Evolutionary conservation across 2,888 invertebrate genomes (phyloP).

Genomic region (Macropis europaea): DNA sequence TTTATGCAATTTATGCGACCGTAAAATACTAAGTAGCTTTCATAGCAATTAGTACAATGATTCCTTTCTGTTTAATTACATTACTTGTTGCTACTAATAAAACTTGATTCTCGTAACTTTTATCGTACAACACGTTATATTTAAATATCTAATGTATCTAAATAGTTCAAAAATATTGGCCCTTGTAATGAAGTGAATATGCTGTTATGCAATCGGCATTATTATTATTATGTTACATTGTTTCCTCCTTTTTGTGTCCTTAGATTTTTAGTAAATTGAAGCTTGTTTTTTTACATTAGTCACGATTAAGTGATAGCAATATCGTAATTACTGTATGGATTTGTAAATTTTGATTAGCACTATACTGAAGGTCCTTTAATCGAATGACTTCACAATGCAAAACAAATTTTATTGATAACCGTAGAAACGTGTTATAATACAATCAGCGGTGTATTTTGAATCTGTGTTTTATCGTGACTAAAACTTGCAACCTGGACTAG

Average conservation of each 20-base stretch:
- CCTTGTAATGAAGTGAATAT: constrained; percentile 37
- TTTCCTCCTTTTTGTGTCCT: constrained; percentile 2
- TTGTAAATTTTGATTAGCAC: constrained; percentile 24
- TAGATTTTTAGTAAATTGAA: constrained; percentile 10
- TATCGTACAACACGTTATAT: constrained; percentile 26
- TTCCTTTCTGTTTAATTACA: constrained; percentile 13
- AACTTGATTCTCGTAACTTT: constrained; percentile 22
- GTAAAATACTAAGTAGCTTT: constrained; percentile 18
- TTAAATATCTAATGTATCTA: constrained; percentile 36
- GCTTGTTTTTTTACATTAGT: constrained; percentile 11
- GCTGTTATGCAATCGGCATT: constrained; percentile 23
- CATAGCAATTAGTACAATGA: constrained; percentile 10
- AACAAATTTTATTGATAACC: constrained; percentile 28
- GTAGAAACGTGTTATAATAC: constrained; percentile 21
- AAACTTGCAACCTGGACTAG: constrained; percentile 45
- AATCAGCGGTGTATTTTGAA: constrained; percentile 23
- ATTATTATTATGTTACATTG: constrained; percentile 29
- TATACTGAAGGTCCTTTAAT: constrained; percentile 8
- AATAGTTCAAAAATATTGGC: constrained; percentile 48
- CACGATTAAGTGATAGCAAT: constrained; percentile 7
- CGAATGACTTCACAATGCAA: constrained; percentile 13
- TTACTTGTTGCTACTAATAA: constrained; percentile 2
- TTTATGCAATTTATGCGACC: constrained; percentile 9
- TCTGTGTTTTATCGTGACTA: constrained; percentile 8
- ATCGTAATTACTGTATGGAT: constrained; percentile 17